These are phyloP conservation scores for Pica pica DNA, from an alignment of 2,113 vertebrate genomes.

Conservation along the genomic window DNA sequence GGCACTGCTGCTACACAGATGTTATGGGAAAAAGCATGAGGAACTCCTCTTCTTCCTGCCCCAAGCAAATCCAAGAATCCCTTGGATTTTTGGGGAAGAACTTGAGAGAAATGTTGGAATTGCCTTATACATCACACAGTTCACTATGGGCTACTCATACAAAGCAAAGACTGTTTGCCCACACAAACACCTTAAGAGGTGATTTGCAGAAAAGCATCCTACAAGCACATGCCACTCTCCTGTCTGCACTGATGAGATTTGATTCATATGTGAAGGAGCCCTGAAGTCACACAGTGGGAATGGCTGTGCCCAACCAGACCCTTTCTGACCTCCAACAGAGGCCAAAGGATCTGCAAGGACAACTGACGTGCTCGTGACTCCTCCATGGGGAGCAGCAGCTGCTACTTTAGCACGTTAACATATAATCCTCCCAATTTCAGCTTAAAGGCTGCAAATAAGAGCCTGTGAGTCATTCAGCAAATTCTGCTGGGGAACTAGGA, in stretches of 20 bases:
- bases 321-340: background rate
- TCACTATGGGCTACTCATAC: background rate
- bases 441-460: constrained; percentile 13
- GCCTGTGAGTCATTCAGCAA: constrained; percentile 27
- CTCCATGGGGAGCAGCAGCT: background rate
- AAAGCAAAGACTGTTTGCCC: background rate
- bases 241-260: background rate
- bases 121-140: background rate
- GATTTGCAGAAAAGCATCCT: background rate
- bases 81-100: background rate
- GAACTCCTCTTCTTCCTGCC: background rate
- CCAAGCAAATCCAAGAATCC: background rate
- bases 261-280: background rate
- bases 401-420: background rate
- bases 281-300: background rate
- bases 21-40: accelerated
- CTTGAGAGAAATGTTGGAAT: background rate
- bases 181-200: background rate
- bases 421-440: background rate
- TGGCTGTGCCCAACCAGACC: background rate
- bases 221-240: background rate
- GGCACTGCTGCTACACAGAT: background rate
- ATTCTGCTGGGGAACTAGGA: background rate
- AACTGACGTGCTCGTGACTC: background rate
- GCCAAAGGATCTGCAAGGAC: background rate